These are phyloP conservation scores for Cyclargus thomasi DNA, from an alignment of 1,140 invertebrate genomes.

Conservation along the genomic window DNA sequence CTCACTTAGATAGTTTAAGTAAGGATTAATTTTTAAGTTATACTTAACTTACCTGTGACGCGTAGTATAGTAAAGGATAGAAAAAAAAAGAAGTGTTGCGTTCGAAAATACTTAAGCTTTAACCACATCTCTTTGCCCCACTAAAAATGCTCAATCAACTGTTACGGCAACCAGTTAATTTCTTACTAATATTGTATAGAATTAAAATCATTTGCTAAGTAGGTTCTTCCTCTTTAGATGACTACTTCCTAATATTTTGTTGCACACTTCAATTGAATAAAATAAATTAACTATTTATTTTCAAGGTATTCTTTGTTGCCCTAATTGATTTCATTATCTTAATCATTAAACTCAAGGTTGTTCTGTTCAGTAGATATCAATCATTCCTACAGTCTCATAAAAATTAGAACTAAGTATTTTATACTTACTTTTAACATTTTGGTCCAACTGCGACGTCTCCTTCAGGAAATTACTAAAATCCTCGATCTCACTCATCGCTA, in stretches of 20 bases:
- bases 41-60: neutral
- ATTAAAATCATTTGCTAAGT: no score
- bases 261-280: neutral
- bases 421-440: conserved; percentile 58
- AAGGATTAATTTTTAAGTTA: neutral
- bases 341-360: neutral
- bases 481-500: conserved; percentile 55
- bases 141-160: no score
- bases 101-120: no score
- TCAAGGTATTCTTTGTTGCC: neutral
- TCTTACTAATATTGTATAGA: no score
- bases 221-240: no score
- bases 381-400: neutral
- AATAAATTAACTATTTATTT: neutral
- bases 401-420: neutral
- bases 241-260: no score
- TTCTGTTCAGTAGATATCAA: neutral
- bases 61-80: no score
- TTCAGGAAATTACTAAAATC: conserved; percentile 59
- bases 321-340: neutral
- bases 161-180: no score
- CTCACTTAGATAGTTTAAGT: neutral
- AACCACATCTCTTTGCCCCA: no score
- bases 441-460: conserved; percentile 58
- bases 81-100: no score